These are phyloP conservation scores for Microcaecilia unicolor DNA, from an alignment of 2,797 vertebrate species.

Conservation along the genomic window DNA sequence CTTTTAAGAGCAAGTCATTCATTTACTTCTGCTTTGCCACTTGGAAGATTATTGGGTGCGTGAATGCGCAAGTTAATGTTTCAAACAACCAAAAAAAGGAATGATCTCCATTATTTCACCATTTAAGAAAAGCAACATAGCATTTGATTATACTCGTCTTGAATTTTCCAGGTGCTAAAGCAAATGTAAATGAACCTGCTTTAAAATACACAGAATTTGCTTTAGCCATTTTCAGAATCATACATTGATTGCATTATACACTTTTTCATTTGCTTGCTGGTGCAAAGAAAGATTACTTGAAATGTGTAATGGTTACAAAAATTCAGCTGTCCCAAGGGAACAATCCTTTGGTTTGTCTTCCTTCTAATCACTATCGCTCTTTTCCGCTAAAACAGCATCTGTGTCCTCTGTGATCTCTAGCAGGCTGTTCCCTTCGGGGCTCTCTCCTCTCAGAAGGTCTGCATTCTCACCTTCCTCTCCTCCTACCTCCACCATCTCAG, in stretches of 20 bases:
- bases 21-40: no score
- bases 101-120: background rate
- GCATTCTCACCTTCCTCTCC: conserved; percentile 55
- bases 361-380: conserved; percentile 78
- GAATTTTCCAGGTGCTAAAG: conserved; percentile 23
- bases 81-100: no score
- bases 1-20: no score
- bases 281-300: conserved; percentile 24
- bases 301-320: conserved; percentile 23
- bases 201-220: conserved; percentile 24
- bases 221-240: conserved; percentile 6
- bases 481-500: conserved; percentile 90
- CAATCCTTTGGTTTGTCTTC: background rate
- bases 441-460: conserved; percentile 58
- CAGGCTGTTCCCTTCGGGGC: conserved; percentile 68
- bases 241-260: background rate
- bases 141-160: conserved; percentile 26
- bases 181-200: conserved; percentile 34
- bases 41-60: no score
- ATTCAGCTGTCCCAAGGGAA: conserved; percentile 15
- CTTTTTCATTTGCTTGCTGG: conserved; percentile 7
- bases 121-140: conserved; percentile 29
- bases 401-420: conserved; percentile 81
- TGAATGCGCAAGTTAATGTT: no score
- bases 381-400: conserved; percentile 72